phyloP scores from a whole-genome alignment of 1,140 invertebrate species.

The Brachionus sp. region DNA sequence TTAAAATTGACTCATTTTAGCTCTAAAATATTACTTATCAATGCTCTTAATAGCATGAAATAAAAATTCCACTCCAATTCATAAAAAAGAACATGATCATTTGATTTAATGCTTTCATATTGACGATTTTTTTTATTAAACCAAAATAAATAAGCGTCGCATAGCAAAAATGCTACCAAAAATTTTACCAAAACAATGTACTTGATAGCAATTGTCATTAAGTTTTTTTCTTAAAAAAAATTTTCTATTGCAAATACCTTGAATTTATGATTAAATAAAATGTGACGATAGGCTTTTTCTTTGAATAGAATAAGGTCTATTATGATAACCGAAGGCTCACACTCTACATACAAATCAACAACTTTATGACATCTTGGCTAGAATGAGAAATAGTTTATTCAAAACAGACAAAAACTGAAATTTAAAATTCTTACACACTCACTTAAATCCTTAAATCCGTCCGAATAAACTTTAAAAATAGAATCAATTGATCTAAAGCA shows the following conservation, averaged over 20 bases:
- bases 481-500: not conserved
- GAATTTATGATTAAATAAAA: slow-evolving; percentile 10
- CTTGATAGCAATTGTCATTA: not conserved
- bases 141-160: slow-evolving; percentile 42
- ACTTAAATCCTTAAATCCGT: slow-evolving; percentile 31
- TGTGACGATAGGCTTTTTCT: slow-evolving; percentile 37
- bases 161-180: slow-evolving; percentile 15
- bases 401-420: not conserved
- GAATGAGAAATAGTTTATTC: not conserved
- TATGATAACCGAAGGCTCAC: not conserved
- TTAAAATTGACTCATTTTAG: not conserved
- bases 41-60: slow-evolving; percentile 14
- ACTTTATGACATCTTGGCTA: slow-evolving; percentile 18
- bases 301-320: slow-evolving; percentile 34
- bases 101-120: slow-evolving; percentile 36
- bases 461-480: slow-evolving; percentile 38
- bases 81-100: slow-evolving; percentile 40
- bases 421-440: not conserved
- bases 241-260: not conserved
- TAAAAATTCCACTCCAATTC: slow-evolving; percentile 45
- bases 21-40: not conserved
- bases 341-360: slow-evolving; percentile 38
- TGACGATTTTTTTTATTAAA: slow-evolving; percentile 43
- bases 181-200: not conserved
- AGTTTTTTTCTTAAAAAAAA: not conserved